Percentiles rank a stretch among this genome's conserved stretches.
Evolutionary conservation across 2,797 vertebrate genomes (phyloP).

Genomic region (Pantherophis vulpinus): DNA sequence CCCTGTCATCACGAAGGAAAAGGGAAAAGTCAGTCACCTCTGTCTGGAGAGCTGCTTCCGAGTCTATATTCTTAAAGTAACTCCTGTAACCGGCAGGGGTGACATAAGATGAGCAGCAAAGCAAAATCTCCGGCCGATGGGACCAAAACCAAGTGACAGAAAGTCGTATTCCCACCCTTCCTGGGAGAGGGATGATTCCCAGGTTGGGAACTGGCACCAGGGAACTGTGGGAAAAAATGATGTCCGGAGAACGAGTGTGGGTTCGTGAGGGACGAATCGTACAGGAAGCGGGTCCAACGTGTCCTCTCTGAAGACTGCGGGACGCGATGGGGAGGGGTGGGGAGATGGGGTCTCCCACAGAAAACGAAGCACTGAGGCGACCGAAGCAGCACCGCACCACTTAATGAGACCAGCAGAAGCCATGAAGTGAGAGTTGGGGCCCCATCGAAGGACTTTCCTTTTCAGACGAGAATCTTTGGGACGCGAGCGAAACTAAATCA

Average conservation of each 20-base stretch:
- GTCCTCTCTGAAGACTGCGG: background rate
- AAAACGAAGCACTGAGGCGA: background rate
- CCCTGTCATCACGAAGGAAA: too few species aligned
- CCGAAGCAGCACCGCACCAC: background rate
- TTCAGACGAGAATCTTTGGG: background rate
- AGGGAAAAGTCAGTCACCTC: background rate
- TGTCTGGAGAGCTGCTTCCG: background rate
- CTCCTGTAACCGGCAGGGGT: background rate
- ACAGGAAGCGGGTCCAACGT: background rate
- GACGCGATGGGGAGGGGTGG: background rate
- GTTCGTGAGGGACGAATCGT: background rate
- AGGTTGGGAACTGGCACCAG: background rate
- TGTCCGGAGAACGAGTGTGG: too few species aligned
- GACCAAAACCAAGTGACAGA: background rate
- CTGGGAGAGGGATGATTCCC: background rate
- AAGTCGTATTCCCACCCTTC: background rate
- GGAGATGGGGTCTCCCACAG: background rate
- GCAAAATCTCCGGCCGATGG: background rate
- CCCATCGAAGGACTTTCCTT: background rate
- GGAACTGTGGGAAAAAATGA: background rate
- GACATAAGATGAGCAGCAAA: background rate
- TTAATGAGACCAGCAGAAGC: background rate
- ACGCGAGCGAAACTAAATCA: background rate
- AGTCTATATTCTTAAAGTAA: background rate
- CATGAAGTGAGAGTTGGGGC: background rate